Conservation (phyloP, 92 coral and sea anemone genomes). For the Porites evermanni region DNA sequence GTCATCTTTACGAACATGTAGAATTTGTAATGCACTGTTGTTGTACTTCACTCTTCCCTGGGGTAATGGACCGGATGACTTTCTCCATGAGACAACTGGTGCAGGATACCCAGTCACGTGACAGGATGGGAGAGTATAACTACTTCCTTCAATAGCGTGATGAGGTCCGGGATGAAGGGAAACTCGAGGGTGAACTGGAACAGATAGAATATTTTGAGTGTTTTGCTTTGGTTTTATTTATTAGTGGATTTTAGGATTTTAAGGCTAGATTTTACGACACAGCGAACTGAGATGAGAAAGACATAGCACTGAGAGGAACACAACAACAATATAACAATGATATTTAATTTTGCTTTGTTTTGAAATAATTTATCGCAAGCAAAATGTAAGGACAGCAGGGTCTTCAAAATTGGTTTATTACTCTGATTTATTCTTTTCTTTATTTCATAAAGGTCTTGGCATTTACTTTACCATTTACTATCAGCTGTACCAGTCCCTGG, state of each 20-base stretch:
- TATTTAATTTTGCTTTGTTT: too few species aligned
- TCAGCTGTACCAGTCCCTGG: too few species aligned
- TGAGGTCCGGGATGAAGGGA: constrained; percentile 39
- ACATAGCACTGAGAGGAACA: too few species aligned
- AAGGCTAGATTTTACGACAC: too few species aligned
- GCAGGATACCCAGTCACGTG: constrained; percentile 61
- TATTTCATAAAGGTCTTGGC: background rate
- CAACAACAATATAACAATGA: too few species aligned
- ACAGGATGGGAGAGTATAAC: constrained; percentile 59
- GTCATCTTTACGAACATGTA: background rate
- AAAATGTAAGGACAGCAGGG: too few species aligned
- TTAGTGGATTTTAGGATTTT: too few species aligned
- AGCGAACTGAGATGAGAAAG: too few species aligned
- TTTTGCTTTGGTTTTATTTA: background rate
- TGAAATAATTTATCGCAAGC: too few species aligned
- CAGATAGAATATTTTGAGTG: background rate
- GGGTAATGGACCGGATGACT: constrained; percentile 33
- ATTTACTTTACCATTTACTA: too few species aligned
- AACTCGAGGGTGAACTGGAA: constrained; percentile 52
- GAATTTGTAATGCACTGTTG: constrained; percentile 1
- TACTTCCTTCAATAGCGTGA: constrained; percentile 38
- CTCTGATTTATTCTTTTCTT: too few species aligned
- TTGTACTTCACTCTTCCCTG: constrained; percentile 15
- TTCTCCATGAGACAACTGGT: constrained; percentile 64
- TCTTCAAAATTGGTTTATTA: too few species aligned